A percentile compares a stretch with the other conserved stretches of the same genome.
phyloP scores from a whole-genome alignment of 2,113 vertebrate genomes.

The Tilapia sparmanii region DNA sequence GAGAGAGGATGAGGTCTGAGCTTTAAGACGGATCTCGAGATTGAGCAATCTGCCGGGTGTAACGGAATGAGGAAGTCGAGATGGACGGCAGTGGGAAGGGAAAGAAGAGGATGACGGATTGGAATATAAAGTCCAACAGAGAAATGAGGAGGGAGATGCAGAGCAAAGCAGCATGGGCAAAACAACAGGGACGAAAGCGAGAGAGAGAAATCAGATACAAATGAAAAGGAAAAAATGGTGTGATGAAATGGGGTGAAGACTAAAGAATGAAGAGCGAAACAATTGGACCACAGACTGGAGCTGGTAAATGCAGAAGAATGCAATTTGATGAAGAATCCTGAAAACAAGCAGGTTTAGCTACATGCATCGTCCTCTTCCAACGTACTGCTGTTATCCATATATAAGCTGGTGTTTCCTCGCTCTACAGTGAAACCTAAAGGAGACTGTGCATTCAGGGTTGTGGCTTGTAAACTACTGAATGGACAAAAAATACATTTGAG shows the following conservation, averaged over 20 bases:
- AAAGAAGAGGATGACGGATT: conserved; percentile 5
- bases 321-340: not conserved
- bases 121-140: not conserved
- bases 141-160: not conserved
- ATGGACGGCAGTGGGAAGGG: not conserved
- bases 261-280: not conserved
- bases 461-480: not conserved
- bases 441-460: not conserved
- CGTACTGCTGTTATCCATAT: accelerated
- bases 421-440: not conserved
- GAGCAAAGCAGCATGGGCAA: not conserved
- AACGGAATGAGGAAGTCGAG: conserved; percentile 17
- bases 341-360: not conserved
- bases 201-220: not conserved
- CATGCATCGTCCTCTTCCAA: not conserved
- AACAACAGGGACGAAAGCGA: not conserved
- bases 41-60: conserved; percentile 22
- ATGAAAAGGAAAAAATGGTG: not conserved
- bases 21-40: conserved; percentile 19
- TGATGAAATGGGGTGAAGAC: not conserved
- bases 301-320: not conserved
- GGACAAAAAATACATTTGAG: not conserved
- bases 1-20: conserved; percentile 15
- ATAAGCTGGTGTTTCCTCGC: not conserved
- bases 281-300: not conserved